Conservation (phyloP, 2,797 vertebrate genomes). For the Choloepus didactylus region DNA sequence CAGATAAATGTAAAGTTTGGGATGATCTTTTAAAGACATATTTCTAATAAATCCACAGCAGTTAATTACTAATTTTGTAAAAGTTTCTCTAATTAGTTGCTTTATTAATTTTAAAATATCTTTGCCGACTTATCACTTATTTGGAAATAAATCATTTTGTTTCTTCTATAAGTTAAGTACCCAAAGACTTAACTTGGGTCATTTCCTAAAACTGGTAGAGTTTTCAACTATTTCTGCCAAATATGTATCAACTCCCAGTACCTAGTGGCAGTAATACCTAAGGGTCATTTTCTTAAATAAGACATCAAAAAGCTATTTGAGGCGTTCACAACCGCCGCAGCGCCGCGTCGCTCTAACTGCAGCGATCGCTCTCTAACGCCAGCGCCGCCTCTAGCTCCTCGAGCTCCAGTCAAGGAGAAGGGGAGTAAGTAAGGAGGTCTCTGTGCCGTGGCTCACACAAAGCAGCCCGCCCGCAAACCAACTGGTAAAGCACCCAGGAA, state of each 20-base stretch:
- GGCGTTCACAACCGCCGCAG: no score
- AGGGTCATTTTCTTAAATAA: not conserved
- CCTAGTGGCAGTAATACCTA: not conserved
- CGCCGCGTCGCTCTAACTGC: no score
- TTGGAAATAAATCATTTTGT: slow-evolving; percentile 61
- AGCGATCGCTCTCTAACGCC: no score
- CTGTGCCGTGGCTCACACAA: no score
- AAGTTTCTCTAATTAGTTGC: slow-evolving; percentile 26
- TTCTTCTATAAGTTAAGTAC: slow-evolving; percentile 44
- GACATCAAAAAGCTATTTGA: not conserved
- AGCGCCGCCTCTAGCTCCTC: no score
- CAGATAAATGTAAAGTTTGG: not conserved
- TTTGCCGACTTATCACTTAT: slow-evolving; percentile 52
- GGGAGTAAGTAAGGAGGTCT: no score
- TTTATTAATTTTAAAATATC: slow-evolving; percentile 21
- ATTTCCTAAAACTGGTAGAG: slow-evolving; percentile 7
- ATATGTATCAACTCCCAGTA: not conserved
- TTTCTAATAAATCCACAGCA: not conserved
- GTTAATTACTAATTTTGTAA: slow-evolving; percentile 4
- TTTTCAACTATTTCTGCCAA: slow-evolving; percentile 2
- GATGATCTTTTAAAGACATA: not conserved
- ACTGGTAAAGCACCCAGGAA: no score
- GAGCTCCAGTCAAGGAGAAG: no score
- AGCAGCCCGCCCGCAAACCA: no score
- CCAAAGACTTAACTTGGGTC: slow-evolving; percentile 20